Evolutionary conservation across 2,888 invertebrate genomes (phyloP).

Genomic region (Sycophila texana): DNA sequence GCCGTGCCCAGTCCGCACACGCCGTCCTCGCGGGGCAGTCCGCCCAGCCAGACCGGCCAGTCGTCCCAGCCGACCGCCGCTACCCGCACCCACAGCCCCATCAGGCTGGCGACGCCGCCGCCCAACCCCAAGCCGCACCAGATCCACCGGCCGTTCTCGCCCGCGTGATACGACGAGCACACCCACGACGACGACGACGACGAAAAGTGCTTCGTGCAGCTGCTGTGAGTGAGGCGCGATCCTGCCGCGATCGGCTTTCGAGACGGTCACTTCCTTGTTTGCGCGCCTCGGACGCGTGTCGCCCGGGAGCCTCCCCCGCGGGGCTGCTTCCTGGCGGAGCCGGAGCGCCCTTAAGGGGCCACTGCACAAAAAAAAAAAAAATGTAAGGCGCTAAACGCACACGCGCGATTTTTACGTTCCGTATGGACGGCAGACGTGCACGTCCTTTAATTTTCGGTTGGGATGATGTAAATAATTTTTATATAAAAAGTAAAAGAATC

Average conservation of each 20-base stretch:
- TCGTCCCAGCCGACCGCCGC: slow-evolving; percentile 62
- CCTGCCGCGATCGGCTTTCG: not conserved
- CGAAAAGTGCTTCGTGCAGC: slow-evolving; percentile 62
- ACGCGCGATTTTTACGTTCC: no score
- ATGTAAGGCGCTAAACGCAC: no score
- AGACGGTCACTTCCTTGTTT: not conserved
- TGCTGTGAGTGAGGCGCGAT: slow-evolving; percentile 61
- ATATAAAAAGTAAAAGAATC: no score
- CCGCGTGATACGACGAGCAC: slow-evolving; percentile 72
- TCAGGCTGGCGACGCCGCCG: slow-evolving; percentile 71
- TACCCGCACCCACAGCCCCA: slow-evolving; percentile 67
- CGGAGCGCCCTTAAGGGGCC: no score
- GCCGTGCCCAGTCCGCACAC: slow-evolving; percentile 74
- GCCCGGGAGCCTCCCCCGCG: not conserved
- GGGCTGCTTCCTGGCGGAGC: no score
- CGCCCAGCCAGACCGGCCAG: slow-evolving; percentile 64
- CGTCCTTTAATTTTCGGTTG: no score
- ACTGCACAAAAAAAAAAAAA: no score
- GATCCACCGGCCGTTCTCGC: slow-evolving; percentile 74
- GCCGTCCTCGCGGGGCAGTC: slow-evolving; percentile 74
- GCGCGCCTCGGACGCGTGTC: not conserved
- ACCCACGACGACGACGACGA: slow-evolving; percentile 55
- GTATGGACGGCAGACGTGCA: not conserved
- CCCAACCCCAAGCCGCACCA: slow-evolving; percentile 73
- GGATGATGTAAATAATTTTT: no score